Evolutionary conservation across 1,140 invertebrate species (phyloP).

Genomic region (Samia ricini): DNA sequence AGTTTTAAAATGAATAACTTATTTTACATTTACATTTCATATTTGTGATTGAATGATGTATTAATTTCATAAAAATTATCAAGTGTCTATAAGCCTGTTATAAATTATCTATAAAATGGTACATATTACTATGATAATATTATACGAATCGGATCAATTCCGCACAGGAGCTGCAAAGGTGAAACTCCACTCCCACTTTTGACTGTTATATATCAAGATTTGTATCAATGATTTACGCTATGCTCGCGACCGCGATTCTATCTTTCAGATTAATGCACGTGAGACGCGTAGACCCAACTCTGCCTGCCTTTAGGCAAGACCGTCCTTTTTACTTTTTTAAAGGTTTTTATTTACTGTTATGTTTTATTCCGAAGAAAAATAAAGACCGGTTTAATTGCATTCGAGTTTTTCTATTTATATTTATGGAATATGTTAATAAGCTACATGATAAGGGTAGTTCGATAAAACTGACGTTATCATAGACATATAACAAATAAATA

Average conservation of each 20-base stretch:
- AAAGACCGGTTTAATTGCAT: background rate
- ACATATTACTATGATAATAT: background rate
- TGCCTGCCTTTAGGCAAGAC: slow-evolving; percentile 43
- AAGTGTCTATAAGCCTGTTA: too few relatives aligned
- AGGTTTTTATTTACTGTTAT: slow-evolving; percentile 37
- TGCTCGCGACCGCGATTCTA: slow-evolving; percentile 52
- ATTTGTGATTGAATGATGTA: background rate
- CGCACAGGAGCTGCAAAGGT: background rate
- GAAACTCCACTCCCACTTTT: slow-evolving; percentile 35
- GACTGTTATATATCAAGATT: slow-evolving; percentile 53
- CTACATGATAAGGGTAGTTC: too few relatives aligned
- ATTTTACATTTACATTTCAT: background rate
- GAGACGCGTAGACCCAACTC: slow-evolving; percentile 41
- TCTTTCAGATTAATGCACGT: slow-evolving; percentile 64
- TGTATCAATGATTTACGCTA: slow-evolving; percentile 61
- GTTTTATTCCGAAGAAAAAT: slow-evolving; percentile 11
- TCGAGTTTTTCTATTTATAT: background rate
- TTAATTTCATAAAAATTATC: background rate
- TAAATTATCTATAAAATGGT: too few relatives aligned
- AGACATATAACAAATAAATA: too few relatives aligned
- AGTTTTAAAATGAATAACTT: background rate
- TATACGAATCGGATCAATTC: background rate
- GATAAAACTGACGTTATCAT: too few relatives aligned
- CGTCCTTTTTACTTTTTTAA: slow-evolving; percentile 34
- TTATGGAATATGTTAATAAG: too few relatives aligned